These are phyloP conservation scores for Eubasilissa regina DNA, from an alignment of 1,140 invertebrate species.

Conservation along the genomic window DNA sequence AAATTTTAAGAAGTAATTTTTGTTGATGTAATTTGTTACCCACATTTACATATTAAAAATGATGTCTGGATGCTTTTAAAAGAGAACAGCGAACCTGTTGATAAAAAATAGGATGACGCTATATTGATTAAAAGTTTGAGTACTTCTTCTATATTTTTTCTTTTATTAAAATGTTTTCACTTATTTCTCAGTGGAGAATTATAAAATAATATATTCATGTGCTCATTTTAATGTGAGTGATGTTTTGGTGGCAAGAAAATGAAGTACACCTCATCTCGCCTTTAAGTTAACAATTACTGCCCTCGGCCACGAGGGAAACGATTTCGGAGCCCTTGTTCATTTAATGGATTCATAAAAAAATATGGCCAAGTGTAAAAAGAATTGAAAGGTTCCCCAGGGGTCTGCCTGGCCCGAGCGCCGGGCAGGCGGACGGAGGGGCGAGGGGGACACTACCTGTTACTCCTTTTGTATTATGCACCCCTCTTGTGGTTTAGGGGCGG, in stretches of 20 bases:
- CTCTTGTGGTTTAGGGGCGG: not conserved
- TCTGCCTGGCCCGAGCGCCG: not conserved
- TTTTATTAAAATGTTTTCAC: too few relatives aligned
- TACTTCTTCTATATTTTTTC: too few relatives aligned
- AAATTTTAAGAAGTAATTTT: too few relatives aligned
- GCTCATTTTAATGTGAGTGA: not conserved
- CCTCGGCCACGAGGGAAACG: not conserved
- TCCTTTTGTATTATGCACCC: conserved; percentile 25
- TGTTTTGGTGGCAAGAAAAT: not conserved
- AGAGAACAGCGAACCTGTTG: too few relatives aligned
- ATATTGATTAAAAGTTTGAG: too few relatives aligned
- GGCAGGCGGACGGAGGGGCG: not conserved
- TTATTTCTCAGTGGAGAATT: too few relatives aligned
- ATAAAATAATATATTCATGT: not conserved
- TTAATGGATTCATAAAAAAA: conserved; percentile 31
- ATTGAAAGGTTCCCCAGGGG: conserved; percentile 24
- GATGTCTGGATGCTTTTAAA: too few relatives aligned
- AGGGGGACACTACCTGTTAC: conserved; percentile 26
- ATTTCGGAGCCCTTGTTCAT: conserved; percentile 10
- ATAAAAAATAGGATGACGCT: too few relatives aligned
- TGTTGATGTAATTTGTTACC: too few relatives aligned
- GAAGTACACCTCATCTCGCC: not conserved
- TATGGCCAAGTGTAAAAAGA: conserved; percentile 31
- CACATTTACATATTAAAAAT: too few relatives aligned
- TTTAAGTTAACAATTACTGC: conserved; percentile 10